These are phyloP conservation scores for Caenorhabditis zanzibari DNA, from an alignment of 2,888 invertebrate genomes.

Conservation along the genomic window DNA sequence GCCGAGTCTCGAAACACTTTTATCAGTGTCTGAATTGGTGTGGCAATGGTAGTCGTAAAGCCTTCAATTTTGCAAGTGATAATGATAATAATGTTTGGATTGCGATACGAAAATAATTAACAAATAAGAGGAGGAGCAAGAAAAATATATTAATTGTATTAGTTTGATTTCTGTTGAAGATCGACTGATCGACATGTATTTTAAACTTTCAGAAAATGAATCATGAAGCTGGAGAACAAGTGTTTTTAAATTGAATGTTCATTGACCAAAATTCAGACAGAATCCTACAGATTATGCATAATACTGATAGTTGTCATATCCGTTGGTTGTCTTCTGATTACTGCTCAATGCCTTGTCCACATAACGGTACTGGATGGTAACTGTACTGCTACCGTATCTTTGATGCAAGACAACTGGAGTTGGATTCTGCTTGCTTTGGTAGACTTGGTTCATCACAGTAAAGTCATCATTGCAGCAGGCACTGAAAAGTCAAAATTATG, in stretches of 20 bases:
- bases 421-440: constrained; percentile 36
- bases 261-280: not conserved
- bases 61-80: constrained; percentile 56
- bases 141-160: not conserved
- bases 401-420: constrained; percentile 43
- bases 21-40: constrained; percentile 33
- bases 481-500: constrained; percentile 6
- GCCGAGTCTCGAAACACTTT: constrained; percentile 5
- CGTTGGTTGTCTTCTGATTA: constrained; percentile 34
- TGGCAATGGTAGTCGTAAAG: constrained; percentile 56
- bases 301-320: constrained; percentile 49
- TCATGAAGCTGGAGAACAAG: not conserved
- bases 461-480: constrained; percentile 28
- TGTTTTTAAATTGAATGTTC: constrained; percentile 3
- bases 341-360: constrained; percentile 26
- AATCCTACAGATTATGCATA: constrained; percentile 15
- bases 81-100: constrained; percentile 37
- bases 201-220: too few species aligned
- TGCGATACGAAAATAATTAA: constrained; percentile 27
- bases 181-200: not conserved
- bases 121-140: not conserved
- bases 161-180: not conserved
- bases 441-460: constrained; percentile 2
- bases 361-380: constrained; percentile 46
- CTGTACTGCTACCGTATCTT: constrained; percentile 44